Evolutionary conservation across 2,797 vertebrate species (phyloP).

Genomic region (Myioborus miniatus): DNA sequence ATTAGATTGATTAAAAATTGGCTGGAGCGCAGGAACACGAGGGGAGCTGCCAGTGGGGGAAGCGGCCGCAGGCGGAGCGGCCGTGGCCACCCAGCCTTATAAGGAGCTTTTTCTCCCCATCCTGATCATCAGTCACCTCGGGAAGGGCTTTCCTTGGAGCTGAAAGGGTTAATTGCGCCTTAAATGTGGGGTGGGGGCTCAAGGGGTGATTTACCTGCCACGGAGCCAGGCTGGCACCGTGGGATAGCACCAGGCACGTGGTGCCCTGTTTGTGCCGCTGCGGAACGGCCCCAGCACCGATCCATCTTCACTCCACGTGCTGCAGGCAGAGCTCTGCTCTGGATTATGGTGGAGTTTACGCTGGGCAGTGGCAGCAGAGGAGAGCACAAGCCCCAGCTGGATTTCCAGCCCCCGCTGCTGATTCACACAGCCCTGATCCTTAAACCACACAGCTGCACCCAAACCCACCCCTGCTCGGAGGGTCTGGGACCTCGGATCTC

Average conservation of each 20-base stretch:
- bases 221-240: accelerated
- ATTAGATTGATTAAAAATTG: constrained; percentile 65
- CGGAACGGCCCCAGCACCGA: not conserved
- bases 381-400: not conserved
- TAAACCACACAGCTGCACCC: not conserved
- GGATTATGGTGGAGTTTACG: not conserved
- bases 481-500: not conserved
- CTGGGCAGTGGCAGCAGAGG: not conserved
- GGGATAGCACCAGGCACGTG: accelerated
- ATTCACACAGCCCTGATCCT: not conserved
- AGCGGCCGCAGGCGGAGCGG: not conserved
- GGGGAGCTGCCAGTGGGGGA: not conserved
- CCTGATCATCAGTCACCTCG: not conserved
- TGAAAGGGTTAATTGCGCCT: not conserved
- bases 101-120: not conserved
- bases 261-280: not conserved
- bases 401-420: not conserved
- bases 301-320: not conserved
- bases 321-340: not conserved
- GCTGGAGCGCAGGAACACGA: not conserved
- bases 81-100: not conserved
- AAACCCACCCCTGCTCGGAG: accelerated
- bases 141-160: not conserved
- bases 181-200: not conserved
- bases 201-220: not conserved